phyloP scores from a whole-genome alignment of 2,888 invertebrate genomes.

The Acanthosepion pharaonis region DNA sequence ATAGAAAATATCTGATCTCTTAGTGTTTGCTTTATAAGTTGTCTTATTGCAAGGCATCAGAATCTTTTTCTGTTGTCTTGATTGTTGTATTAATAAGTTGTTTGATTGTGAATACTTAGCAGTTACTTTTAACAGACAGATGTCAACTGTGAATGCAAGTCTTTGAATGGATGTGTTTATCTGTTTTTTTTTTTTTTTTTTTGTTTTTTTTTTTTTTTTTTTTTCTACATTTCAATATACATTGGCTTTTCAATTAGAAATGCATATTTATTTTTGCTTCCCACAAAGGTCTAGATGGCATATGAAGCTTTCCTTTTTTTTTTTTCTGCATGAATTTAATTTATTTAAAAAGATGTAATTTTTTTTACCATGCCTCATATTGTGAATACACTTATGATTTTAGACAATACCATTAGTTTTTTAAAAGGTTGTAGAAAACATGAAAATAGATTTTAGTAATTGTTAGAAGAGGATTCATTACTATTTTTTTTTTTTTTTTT shows the following conservation, averaged over 20 bases:
- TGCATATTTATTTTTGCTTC: constrained; percentile 8
- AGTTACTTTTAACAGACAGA: background rate
- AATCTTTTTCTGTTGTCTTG: too few species aligned
- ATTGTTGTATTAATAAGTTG: background rate
- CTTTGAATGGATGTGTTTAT: background rate
- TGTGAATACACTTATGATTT: background rate
- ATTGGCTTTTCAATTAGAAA: background rate
- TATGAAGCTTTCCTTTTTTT: background rate
- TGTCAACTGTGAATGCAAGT: background rate
- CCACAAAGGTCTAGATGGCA: background rate
- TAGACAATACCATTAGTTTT: background rate
- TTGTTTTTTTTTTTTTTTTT: too few species aligned
- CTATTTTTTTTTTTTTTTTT: too few species aligned
- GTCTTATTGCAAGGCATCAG: too few species aligned
- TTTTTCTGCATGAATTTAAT: background rate
- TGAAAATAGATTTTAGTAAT: background rate
- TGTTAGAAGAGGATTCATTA: too few species aligned
- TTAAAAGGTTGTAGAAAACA: background rate
- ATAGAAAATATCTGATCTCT: background rate
- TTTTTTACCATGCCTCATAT: background rate
- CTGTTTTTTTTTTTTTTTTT: too few species aligned
- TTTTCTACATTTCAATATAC: background rate
- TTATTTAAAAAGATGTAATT: background rate
- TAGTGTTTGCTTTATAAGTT: background rate
- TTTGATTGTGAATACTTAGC: background rate